Conservation (phyloP, 2,797 vertebrate genomes). For the Myotis findleyi region DNA sequence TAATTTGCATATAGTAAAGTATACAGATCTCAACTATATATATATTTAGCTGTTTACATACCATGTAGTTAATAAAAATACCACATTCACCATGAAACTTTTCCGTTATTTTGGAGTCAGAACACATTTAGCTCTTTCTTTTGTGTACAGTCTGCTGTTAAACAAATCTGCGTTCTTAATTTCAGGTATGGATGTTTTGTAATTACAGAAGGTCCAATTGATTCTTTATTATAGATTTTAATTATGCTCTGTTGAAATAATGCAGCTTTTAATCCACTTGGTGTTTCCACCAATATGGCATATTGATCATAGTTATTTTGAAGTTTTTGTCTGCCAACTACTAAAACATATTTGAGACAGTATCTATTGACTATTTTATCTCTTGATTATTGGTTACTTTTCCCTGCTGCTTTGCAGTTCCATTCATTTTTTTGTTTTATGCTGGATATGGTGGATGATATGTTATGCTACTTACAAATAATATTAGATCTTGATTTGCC, state of each 20-base stretch:
- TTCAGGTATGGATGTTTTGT: background rate
- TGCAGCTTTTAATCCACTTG: background rate
- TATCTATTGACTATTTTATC: background rate
- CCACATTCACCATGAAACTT: background rate
- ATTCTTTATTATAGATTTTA: background rate
- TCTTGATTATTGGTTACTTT: background rate
- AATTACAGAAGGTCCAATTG: background rate
- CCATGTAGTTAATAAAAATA: constrained; percentile 9
- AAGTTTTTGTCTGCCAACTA: background rate
- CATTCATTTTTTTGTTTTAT: constrained; percentile 10
- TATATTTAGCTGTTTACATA: background rate
- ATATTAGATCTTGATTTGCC: background rate
- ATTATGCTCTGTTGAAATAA: constrained; percentile 37
- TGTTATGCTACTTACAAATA: background rate
- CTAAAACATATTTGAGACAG: background rate
- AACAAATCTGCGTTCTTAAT: constrained; percentile 19
- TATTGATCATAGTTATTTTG: constrained; percentile 2
- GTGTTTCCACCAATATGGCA: background rate
- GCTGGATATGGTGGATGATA: background rate
- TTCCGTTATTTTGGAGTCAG: background rate
- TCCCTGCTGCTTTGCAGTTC: background rate
- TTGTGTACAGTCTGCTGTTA: background rate
- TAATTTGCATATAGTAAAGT: background rate
- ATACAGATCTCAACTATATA: background rate
- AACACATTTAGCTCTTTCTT: background rate